Conservation (phyloP, 2,888 invertebrate species). For the Pterobdella sp. region DNA sequence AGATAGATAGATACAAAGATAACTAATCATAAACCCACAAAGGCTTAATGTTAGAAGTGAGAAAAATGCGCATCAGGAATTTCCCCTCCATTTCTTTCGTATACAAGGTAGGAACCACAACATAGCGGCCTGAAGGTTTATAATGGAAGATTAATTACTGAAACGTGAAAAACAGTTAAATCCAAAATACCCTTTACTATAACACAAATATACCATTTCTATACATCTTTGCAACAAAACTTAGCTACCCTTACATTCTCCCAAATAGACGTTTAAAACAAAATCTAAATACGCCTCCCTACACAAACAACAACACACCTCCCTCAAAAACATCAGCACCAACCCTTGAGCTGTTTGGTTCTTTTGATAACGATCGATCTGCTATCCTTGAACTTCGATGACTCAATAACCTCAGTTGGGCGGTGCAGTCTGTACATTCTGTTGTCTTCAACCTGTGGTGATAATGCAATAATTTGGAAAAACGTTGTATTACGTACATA, state of each 20-base stretch:
- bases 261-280: too few relatives aligned
- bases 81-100: not conserved
- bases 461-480: too few relatives aligned
- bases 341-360: not conserved
- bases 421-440: not conserved
- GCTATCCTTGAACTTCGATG: constrained; percentile 5
- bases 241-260: too few relatives aligned
- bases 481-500: too few relatives aligned
- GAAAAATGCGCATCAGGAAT: not conserved
- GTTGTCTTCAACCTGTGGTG: constrained; percentile 1
- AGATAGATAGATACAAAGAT: not conserved
- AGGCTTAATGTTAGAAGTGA: not conserved
- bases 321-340: not conserved
- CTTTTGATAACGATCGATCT: not conserved
- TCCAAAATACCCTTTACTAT: too few relatives aligned
- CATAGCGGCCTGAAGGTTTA: not conserved
- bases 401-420: not conserved
- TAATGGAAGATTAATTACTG: not conserved
- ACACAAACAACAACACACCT: not conserved
- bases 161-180: not conserved
- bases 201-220: too few relatives aligned
- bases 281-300: too few relatives aligned
- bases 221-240: too few relatives aligned
- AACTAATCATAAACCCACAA: not conserved
- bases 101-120: not conserved